Evolutionary conservation across 2,888 invertebrate genomes (phyloP), one percentile per base, ranked within the genome.

Genomic region (Electrophaes corylata): DNA sequence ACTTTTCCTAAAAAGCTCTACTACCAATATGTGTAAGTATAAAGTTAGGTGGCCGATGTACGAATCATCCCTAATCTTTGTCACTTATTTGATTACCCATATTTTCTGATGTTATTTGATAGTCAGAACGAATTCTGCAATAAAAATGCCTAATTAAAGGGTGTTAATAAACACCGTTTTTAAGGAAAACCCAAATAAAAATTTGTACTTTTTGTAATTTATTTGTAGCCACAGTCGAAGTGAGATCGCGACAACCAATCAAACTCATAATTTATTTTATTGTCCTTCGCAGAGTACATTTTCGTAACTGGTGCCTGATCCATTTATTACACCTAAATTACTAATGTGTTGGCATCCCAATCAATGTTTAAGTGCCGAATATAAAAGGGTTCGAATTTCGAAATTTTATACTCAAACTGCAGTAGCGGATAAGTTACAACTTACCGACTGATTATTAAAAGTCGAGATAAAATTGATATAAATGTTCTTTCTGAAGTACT

Each of bases 381-480:
- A 66, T 67, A 65, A 69, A 72, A 66, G 54, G 47, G 48, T 53
- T 47, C 26, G 57, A 62, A 58, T 65, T 59, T 35, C 60, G 43
- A 53, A 29, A 51, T 58, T 60, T 63, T 59, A 63, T 60, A 53
- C 50, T 65, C 60, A 60, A 35, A 53, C 53, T 51, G 64, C 56
- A 62, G 69, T 70, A 72, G 73, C 66, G 50, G 39, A 68, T 71
- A 65, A 73, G 67, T 73, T 71, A 72, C 60, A 45, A 29, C 33
- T 19, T 45, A 55, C 26, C 49, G 48, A 29, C 16, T 52, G 35
- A 23, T 18, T 31, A 41, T 41, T 41, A 56, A 60, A 64, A 66
- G 45, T 48, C 29, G 23, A 50, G 50, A 62, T 69, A 62, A 66
- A 70, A 44, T 57, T 39, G 49, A 52, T 50, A 64, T 60, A 60